Conservation (phyloP, 2,888 invertebrate genomes). For the Thysanoteuthis rhombus region DNA sequence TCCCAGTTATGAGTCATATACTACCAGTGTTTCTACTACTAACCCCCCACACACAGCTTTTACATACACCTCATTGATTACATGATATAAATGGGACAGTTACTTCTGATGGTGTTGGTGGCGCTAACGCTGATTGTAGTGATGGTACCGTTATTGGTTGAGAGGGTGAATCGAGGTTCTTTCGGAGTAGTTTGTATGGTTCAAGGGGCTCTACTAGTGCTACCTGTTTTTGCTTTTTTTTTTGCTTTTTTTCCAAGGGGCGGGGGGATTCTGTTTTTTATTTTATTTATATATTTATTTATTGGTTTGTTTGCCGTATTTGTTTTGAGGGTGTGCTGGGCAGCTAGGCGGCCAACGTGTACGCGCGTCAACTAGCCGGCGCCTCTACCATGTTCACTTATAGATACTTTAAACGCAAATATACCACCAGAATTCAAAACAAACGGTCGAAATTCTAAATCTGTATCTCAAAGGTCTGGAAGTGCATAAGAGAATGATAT, state of each 20-base stretch:
- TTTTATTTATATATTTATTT: neutral
- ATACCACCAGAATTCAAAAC: too few species aligned
- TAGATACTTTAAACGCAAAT: too few species aligned
- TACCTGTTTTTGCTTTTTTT: neutral
- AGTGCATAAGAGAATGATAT: too few species aligned
- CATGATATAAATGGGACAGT: constrained; percentile 12
- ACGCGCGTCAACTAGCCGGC: neutral
- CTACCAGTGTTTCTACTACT: constrained; percentile 12
- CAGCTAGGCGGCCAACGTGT: too few species aligned
- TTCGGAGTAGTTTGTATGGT: neutral
- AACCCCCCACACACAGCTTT: neutral
- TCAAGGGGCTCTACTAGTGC: neutral
- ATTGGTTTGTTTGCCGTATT: neutral
- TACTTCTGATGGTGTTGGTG: neutral
- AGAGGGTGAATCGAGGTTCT: neutral
- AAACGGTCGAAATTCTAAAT: too few species aligned
- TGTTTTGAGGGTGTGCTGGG: neutral
- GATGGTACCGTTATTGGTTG: neutral
- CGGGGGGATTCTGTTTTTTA: neutral
- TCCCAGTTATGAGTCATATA: neutral
- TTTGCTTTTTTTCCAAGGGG: neutral
- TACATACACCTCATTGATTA: constrained; percentile 12
- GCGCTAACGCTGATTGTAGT: neutral
- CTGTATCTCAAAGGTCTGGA: too few species aligned
- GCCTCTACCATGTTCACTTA: neutral